These are phyloP conservation scores for Pseudorasbora parva DNA, from an alignment of 2,113 vertebrate species.

Conservation along the genomic window DNA sequence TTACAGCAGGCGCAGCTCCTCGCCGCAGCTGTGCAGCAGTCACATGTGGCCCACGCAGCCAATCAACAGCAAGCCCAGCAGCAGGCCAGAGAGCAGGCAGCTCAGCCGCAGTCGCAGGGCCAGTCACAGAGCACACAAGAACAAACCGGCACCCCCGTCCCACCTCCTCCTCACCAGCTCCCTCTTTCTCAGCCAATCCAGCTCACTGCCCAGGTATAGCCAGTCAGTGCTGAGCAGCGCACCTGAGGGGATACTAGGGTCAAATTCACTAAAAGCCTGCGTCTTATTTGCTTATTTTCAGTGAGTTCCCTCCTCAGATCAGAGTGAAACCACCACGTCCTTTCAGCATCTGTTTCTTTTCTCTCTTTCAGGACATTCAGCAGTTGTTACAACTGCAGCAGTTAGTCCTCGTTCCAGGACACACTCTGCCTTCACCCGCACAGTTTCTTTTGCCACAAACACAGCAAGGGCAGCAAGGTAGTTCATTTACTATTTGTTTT, in stretches of 20 bases:
- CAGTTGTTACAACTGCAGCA: conserved; percentile 92
- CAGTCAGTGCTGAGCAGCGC: conserved; percentile 48
- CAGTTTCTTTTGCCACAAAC: conserved; percentile 90
- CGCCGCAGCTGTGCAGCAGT: conserved; percentile 85
- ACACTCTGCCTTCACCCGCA: conserved; percentile 83
- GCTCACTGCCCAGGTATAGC: conserved; percentile 91
- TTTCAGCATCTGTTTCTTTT: not conserved
- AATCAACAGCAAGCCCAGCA: conserved; percentile 77
- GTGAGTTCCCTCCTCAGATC: too few species aligned
- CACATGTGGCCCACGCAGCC: conserved; percentile 74
- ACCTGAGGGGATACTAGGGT: conserved; percentile 31
- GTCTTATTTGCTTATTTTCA: too few species aligned
- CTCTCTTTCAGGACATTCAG: conserved; percentile 83
- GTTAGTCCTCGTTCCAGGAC: conserved; percentile 87
- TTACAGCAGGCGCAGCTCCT: conserved; percentile 91
- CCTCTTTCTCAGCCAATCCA: conserved; percentile 92
- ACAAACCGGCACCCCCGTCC: conserved; percentile 78
- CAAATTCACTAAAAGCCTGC: not conserved
- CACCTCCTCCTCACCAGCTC: conserved; percentile 84
- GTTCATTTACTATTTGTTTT: not conserved
- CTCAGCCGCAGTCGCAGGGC: conserved; percentile 72
- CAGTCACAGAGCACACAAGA: conserved; percentile 78
- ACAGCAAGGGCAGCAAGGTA: conserved; percentile 91
- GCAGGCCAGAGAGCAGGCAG: conserved; percentile 68
- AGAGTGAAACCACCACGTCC: not conserved